Evolutionary conservation across 2,797 vertebrate species (phyloP), one percentile per base, ranked within the genome.

Genomic region (Apogon talboti): DNA sequence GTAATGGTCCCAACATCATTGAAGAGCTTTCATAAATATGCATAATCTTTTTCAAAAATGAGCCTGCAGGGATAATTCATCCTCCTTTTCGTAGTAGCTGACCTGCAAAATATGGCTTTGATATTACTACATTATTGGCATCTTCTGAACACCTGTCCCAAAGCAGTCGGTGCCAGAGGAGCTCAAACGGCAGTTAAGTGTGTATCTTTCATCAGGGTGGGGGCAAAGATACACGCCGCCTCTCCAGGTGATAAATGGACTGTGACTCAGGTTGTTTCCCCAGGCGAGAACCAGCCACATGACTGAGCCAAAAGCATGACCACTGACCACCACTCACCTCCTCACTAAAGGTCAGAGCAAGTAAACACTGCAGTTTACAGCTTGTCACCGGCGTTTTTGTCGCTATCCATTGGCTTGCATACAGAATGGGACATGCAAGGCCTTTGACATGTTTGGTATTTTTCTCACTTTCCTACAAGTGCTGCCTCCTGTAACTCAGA

Each of bases 11-110:
- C 78, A 81, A 89, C 79, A 80, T 84, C 88, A 85, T 43, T 83
- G 79, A 87, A 89, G 84, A 70, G 83, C 84, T 86, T 89, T 89
- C 83, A 87, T 88, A 86, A 88, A 92, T 92, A 91, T 91, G 87
- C 83, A 89, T 81, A 74, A 78, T 86, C 80, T 82, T 84, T 69
- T 56, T 33, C 10, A 52, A 71, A 89, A 85, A 78, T 54, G 54
- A 82, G 84, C 83, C 87, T 76, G 77, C 59, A 44, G 89, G 86
- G 75, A 91, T 86, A 89, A 89, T 89, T 87, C 75, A 84, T 89
- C 64, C 72, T 81, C 46, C 74, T 86, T 86, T 87, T 89, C 75
- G 85, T 68, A 83, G 52, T 15, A 79, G 71, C 85, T 81, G 87
- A 90, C 85, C 84, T 82, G 83, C 81, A 79, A 90, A 85, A 82